Evolutionary conservation across 2,113 vertebrate genomes (phyloP), one percentile per base, ranked within the genome.

Genomic region (Gavia stellata): DNA sequence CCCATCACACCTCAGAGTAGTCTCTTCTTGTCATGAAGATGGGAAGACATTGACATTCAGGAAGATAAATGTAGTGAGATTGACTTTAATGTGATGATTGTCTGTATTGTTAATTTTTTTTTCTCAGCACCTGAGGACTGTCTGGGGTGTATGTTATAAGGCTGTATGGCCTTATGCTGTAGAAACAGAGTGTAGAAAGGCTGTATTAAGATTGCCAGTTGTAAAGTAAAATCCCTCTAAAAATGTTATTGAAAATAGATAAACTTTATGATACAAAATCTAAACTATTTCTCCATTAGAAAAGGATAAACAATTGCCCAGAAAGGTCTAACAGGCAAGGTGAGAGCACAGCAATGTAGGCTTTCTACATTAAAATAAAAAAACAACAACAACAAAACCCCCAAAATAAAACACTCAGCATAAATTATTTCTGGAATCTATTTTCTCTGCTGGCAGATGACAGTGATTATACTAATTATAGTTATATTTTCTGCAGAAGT

Each of bases 381-480:
- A 26, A 78, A 6, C 34, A 85, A 11, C 28, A 45, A 45, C 25
- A 90, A 85, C 67, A 53, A 44, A 29, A 12, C 3, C 10, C 6
- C 26, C 9, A 17, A 80, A 71, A 83, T 66, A 86, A 91, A 74
- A 34, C 55, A 89, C 42, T 68, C n/a, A 45, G 44, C 81, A 86
- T 67, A 89, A 87, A 89, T 94, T 88, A 94, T 84, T 94, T 91
- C 81, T 85, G 45, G 53, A 94, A 73, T 80, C 70, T 92, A 29
- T 86, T 94, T 94, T 73, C 74, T 88, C 24, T 91, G 13, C 66
- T 77, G n/a, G 53, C 62, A 95, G 81, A 91, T 91, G 74, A 95
- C n/a, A 91, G 73, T 68, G 65, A 86, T 92, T 95, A 89, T n/a
- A 49, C 61, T 91, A 92, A 96, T 94, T 90, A 74, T 23, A 75